These are phyloP conservation scores for Salpingus planirostris DNA, from an alignment of 2,888 invertebrate genomes.

Conservation along the genomic window DNA sequence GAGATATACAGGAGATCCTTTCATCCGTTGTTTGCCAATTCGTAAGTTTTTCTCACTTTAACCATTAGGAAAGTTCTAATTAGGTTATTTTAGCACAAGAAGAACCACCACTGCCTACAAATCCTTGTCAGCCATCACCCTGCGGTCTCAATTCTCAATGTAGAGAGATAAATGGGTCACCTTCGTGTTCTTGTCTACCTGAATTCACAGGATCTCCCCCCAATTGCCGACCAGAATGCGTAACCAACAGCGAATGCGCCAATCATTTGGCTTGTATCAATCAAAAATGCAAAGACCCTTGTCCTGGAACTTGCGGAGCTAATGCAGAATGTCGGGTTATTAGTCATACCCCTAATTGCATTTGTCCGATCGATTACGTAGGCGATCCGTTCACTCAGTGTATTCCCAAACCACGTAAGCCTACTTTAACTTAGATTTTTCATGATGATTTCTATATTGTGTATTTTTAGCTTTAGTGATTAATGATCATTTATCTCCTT, in stretches of 20 bases:
- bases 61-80: constrained; percentile 1
- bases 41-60: constrained; percentile 6
- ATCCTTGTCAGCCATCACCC: constrained; percentile 70
- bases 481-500: constrained; percentile 50
- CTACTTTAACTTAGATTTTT: neutral
- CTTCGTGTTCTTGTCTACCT: constrained; percentile 65
- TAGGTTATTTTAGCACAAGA: constrained; percentile 18
- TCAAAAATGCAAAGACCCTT: constrained; percentile 69
- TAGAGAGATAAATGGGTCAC: constrained; percentile 54
- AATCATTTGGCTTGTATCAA: constrained; percentile 63
- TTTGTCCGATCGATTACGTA: constrained; percentile 55
- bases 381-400: constrained; percentile 74
- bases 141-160: constrained; percentile 75
- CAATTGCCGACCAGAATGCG: constrained; percentile 71
- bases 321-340: constrained; percentile 68
- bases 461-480: constrained; percentile 49
- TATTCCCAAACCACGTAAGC: constrained; percentile 24
- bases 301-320: constrained; percentile 59
- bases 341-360: constrained; percentile 65
- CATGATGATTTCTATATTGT: neutral
- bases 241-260: constrained; percentile 66
- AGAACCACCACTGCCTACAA: constrained; percentile 38
- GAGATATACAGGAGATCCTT: constrained; percentile 66
- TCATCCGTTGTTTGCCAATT: constrained; percentile 53
- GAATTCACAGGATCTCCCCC: constrained; percentile 63